Conservation (phyloP, 2,113 vertebrate species). For the Craseonycteris thonglongyai region DNA sequence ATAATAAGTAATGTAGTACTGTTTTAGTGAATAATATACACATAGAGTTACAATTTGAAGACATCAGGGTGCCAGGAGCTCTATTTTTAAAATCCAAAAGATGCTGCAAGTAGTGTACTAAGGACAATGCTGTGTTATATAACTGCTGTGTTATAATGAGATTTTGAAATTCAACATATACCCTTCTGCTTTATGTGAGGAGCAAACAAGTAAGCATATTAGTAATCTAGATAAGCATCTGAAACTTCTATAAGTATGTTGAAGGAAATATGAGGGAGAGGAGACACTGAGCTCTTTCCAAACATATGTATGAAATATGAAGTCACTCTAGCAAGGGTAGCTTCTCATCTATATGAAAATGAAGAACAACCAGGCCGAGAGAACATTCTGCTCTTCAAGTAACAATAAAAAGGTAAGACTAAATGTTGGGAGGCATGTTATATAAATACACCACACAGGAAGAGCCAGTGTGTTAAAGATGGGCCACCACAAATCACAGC, state of each 20-base stretch:
- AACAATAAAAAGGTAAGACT: not conserved
- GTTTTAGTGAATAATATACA: not conserved
- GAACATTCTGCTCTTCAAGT: not conserved
- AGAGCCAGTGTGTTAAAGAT: not conserved
- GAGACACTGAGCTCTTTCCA: not conserved
- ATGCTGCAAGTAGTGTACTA: not conserved
- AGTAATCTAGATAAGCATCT: not conserved
- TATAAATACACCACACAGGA: not conserved
- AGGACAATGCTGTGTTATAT: not conserved
- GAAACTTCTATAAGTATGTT: not conserved
- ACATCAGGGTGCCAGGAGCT: not conserved
- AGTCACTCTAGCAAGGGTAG: not conserved
- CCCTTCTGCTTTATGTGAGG: not conserved
- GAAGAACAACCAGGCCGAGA: not conserved
- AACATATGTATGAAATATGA: not conserved
- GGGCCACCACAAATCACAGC: not conserved
- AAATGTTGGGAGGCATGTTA: not conserved
- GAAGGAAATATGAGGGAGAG: not conserved
- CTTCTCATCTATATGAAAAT: not conserved
- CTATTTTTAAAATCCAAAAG: not conserved
- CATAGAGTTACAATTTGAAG: not conserved
- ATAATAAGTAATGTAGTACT: not conserved
- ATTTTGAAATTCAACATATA: not conserved
- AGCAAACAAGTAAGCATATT: not conserved
- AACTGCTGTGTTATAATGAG: not conserved